Evolutionary conservation across 2,888 invertebrate genomes (phyloP), one percentile per base, ranked within the genome.

Genomic region (Acrobasis suavella): DNA sequence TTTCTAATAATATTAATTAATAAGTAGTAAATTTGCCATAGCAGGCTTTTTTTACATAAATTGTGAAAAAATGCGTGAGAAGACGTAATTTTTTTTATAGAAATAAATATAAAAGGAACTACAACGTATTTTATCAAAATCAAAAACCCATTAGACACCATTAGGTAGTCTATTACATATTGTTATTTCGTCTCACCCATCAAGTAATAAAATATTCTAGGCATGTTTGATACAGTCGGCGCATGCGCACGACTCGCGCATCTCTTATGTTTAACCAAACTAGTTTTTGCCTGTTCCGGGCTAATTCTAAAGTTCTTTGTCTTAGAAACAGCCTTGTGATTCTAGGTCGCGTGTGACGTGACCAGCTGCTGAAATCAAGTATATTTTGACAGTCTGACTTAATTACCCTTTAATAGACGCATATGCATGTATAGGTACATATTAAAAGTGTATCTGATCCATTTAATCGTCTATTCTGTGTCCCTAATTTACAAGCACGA

Each of bases 171-270:
- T n/a, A n/a, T n/a, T n/a, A n/a, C n/a, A 16, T 10, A 38, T 10
- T 54, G 9, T 37, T 50, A n/a, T 32, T 37, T 22, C 12, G 9
- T 37, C 9, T 15, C 15, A 37, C 37, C 54, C 32, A 37, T 38
- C 38, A 37, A 54, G n/a, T 54, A 49, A 49, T 32, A 58, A 58
- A 58, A 58, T 58, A 58, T 58, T 58, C 58, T 37, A 32, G 9
- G 22, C 49, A 32, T 49, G 46, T 22, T 58, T 32, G 49, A n/a
- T 15, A 17, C 49, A n/a, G 49, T 37, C 58, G 22, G 9, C n/a
- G n/a, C 17, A 46, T 32, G 32, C 46, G 58, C 46, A 58, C 49
- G 49, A 46, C 14, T 46, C 49, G 46, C 9, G 46, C 8, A 14
- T 32, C 12, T 52, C 17, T 16, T 32, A 22, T 3, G 15, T 16